Evolutionary conservation across 2,797 vertebrate genomes (phyloP), one percentile per base, ranked within the genome.

Genomic region (Hypotaenidia philippensis): DNA sequence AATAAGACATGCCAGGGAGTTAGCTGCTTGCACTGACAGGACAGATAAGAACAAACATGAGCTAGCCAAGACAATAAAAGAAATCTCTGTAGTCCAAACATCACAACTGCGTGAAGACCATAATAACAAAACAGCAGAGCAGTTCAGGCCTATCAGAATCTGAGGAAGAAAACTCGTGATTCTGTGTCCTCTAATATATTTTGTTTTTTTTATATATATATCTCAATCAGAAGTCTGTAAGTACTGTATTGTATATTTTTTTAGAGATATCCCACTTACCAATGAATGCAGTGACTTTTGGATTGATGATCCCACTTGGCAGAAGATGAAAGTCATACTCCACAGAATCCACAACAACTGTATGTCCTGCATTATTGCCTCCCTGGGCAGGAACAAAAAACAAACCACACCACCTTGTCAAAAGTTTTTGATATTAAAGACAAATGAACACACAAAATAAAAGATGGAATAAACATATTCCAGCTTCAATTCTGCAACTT

Each of bases 291-390:
- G 98, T 99, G 96, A 98, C 99, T 79, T 99, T 99, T 83, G 99
- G 99, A 97, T 99, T 99, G 98, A 99, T 99, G 98, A 99, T 99
- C 96, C 99, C 99, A 97, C 99, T 99, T 94, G 99, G 99, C 87
- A 99, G 98, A 95, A 99, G 99, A 97, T 99, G 99, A 95, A 99
- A 99, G 96, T 99, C 98, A 89, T 99, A 99, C 91, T 99, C 99
- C 87, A 99, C 99, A 31, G 99, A 99, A 98, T 99, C 99, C 31
- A 99, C 99, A 93, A 99, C 99, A 94, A 99, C 99, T 3, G 99
- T 99, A 98, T 99, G 99, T 22, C 99, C 99, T 25, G 99, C 99
- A 94, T 99, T 99, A 98, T 99, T 99, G 63, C 99, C 99, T 90
- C 99, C 99, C 99, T 99, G 84, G 27, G 10, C 38, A 9, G 4